Conservation (phyloP, 1,140 invertebrate genomes). For the Belonocnema kinseyi region DNA sequence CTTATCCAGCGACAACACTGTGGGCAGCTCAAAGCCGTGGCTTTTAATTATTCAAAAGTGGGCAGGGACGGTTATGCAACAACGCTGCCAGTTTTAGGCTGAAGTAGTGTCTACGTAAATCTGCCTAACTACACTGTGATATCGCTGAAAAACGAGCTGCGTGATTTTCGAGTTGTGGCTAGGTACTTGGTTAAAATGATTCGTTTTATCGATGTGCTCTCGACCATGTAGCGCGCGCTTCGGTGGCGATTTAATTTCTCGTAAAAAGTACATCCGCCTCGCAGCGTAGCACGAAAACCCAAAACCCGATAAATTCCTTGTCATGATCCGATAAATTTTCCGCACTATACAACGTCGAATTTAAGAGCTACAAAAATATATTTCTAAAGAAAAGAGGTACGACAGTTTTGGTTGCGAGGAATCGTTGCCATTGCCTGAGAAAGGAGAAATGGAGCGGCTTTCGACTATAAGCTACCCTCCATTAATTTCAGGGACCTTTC, state of each 20-base stretch:
- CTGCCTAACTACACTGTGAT: constrained; percentile 6
- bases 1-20: constrained; percentile 6
- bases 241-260: constrained; percentile 20
- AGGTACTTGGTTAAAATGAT: constrained; percentile 50
- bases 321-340: constrained; percentile 4
- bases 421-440: constrained; percentile 4
- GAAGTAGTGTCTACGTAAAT: constrained; percentile 3
- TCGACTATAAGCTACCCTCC: constrained; percentile 14
- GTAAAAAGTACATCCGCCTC: constrained; percentile 22
- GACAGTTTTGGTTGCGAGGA: constrained; percentile 4
- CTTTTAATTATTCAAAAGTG: constrained; percentile 30
- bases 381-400: constrained; percentile 28
- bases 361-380: constrained; percentile 17
- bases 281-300: neutral
- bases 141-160: constrained; percentile 17
- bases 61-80: constrained; percentile 9
- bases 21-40: constrained; percentile 20
- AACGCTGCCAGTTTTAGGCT: constrained; percentile 5
- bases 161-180: constrained; percentile 35
- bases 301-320: constrained; percentile 23
- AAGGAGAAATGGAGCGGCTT: constrained; percentile 6
- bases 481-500: constrained; percentile 13
- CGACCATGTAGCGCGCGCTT: neutral
- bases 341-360: neutral
- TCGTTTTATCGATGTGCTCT: constrained; percentile 32